These are phyloP conservation scores for Drosophila aldrichi DNA, from an alignment of 2,888 invertebrate species.

Conservation along the genomic window DNA sequence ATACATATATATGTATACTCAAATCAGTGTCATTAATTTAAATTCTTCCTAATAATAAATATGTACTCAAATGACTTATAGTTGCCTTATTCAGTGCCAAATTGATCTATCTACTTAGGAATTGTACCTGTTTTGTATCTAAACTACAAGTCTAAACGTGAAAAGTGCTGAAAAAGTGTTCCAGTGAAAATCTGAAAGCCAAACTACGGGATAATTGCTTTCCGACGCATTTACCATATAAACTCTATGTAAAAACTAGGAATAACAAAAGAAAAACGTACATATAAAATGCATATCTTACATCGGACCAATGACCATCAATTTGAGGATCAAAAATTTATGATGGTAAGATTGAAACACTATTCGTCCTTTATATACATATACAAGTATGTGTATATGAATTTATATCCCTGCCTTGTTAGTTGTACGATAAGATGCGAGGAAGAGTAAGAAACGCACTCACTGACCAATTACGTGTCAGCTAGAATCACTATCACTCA, in stretches of 20 bases:
- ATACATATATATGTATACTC: background rate
- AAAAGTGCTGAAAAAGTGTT: slow-evolving; percentile 39
- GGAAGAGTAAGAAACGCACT: slow-evolving; percentile 10
- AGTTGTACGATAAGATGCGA: slow-evolving; percentile 25
- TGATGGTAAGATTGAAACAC: slow-evolving; percentile 83
- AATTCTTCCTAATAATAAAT: slow-evolving; percentile 30
- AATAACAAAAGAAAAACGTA: slow-evolving; percentile 6
- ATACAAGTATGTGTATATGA: background rate
- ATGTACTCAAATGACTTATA: slow-evolving; percentile 52
- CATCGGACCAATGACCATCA: slow-evolving; percentile 85
- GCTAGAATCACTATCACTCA: slow-evolving; percentile 48
- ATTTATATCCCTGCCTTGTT: background rate
- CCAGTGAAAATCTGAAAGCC: slow-evolving; percentile 29
- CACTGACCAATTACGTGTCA: slow-evolving; percentile 69
- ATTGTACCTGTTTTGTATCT: slow-evolving; percentile 66
- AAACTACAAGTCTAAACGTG: slow-evolving; percentile 33
- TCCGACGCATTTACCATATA: slow-evolving; percentile 18
- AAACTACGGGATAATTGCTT: slow-evolving; percentile 9
- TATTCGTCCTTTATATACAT: background rate
- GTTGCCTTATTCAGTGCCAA: slow-evolving; percentile 78
- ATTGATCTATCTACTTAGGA: slow-evolving; percentile 58
- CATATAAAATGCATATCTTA: slow-evolving; percentile 83
- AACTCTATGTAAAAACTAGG: slow-evolving; percentile 46
- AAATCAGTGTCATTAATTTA: background rate
- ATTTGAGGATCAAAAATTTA: slow-evolving; percentile 85